Evolutionary conservation across 2,113 vertebrate genomes (phyloP), one percentile per base, ranked within the genome.

Genomic region (Microcebus lehilahytsara): DNA sequence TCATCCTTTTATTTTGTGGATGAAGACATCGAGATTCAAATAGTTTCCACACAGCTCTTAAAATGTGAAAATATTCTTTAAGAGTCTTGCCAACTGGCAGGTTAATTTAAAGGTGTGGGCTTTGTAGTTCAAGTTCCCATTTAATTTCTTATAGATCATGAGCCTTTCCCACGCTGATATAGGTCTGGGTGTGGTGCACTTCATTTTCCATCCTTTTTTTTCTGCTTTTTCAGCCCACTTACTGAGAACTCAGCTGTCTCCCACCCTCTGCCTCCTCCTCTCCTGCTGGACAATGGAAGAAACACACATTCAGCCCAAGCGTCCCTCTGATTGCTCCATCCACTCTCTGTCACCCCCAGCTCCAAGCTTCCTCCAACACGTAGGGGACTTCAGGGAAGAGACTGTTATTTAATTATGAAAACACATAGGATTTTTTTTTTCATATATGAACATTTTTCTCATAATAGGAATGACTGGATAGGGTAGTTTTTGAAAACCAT

Each of bases 81-180:
- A 34, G 42, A 78, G n/a, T 85, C 32, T 96, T 94, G 69, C 77
- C 93, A 95, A 60, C 34, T 85, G 51, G 58, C 53, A 77, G 80
- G 85, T 77, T 94, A 90, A 91, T 94, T 94, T 93, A 93, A 87
- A 96, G 81, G 13, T 69, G 56, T 62, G 37, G 62, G 81, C 34
- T 75, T 95, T 83, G 51, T 89, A 77, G 80, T 96, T 85, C 84
- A 84, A 69, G 25, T 93, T 94, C 37, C n/a, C 46, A 19, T 87
- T 93, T 69, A 79, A 80, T 90, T 90, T 58, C 93, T 90, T 49
- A 9, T 42, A 84, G 56, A 77, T 96, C 81, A 69, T 3, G 46
- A 78, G 66, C 40, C 49, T 19, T 90, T 64, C 40, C 58, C 42
- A 58, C 40, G 62, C n/a, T 30, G 75, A 69, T 49, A 27, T 40